A percentile compares a stretch with the other conserved stretches of the same genome.
Evolutionary conservation across 30 jellyfish, hydroid and myxozoan genomes (phyloP).

Genomic region (Catostylus mosaicus): DNA sequence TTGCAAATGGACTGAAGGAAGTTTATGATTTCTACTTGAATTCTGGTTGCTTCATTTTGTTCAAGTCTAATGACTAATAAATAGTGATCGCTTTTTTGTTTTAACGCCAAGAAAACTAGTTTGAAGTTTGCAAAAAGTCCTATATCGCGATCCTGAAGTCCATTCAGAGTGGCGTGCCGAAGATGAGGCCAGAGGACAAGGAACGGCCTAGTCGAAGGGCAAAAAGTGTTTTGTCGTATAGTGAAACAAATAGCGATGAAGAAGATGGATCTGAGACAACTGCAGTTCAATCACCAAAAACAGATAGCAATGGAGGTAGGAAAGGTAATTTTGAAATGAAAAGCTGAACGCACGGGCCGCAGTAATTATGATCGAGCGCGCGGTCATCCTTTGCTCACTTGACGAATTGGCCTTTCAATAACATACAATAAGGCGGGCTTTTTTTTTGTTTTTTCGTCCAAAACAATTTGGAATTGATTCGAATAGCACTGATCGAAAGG

Average conservation of each 20-base stretch:
- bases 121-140: not conserved
- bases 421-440: too few relatives aligned
- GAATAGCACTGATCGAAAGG: too few relatives aligned
- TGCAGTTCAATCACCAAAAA: not conserved
- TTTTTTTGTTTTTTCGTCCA: too few relatives aligned
- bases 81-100: too few relatives aligned
- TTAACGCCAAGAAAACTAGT: not conserved
- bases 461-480: too few relatives aligned
- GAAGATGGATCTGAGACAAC: not conserved
- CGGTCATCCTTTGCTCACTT: too few relatives aligned
- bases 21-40: too few relatives aligned
- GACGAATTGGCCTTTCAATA: too few relatives aligned
- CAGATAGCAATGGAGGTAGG: not conserved
- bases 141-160: slow-evolving; percentile 44
- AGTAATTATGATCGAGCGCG: too few relatives aligned
- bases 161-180: slow-evolving; percentile 46
- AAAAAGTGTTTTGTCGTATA: slow-evolving; percentile 16
- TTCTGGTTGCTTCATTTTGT: too few relatives aligned
- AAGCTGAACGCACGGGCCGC: too few relatives aligned
- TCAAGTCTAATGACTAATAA: too few relatives aligned
- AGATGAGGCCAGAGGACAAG: slow-evolving; percentile 52
- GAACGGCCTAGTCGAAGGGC: slow-evolving; percentile 44
- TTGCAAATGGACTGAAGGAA: not conserved
- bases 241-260: slow-evolving; percentile 23
- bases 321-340: not conserved